Evolutionary conservation across 2,113 vertebrate species (phyloP).

Genomic region (Rhinopomastus cyanomelas): DNA sequence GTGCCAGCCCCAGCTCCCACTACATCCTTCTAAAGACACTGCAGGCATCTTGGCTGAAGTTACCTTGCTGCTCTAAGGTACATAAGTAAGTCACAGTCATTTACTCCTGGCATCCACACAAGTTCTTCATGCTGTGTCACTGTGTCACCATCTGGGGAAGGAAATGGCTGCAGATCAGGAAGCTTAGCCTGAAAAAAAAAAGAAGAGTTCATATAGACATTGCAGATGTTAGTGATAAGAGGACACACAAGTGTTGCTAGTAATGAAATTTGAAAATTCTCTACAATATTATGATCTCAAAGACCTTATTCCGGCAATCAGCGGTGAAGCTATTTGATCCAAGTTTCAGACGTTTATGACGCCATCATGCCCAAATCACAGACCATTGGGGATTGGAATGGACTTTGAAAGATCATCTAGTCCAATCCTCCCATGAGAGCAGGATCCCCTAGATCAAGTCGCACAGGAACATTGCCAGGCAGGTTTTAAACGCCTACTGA

Average conservation of each 20-base stretch:
- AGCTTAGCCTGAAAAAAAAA: conserved; percentile 88
- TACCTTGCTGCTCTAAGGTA: conserved; percentile 97
- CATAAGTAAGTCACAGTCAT: conserved; percentile 99
- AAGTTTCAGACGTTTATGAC: background rate
- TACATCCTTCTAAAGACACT: fast-evolving
- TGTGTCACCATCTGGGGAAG: conserved; percentile 86
- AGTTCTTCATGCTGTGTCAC: conserved; percentile 97
- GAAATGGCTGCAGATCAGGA: conserved; percentile 94
- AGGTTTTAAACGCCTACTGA: too few species aligned
- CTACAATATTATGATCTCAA: fast-evolving
- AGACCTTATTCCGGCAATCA: background rate
- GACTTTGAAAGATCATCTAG: too few species aligned
- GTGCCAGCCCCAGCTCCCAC: fast-evolving
- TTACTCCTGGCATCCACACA: conserved; percentile 98
- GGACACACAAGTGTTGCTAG: background rate
- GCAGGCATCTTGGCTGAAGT: background rate
- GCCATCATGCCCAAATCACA: background rate
- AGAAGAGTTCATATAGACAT: background rate
- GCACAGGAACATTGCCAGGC: too few species aligned
- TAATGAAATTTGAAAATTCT: fast-evolving
- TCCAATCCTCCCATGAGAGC: too few species aligned
- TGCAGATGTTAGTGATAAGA: fast-evolving
- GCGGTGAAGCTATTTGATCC: background rate
- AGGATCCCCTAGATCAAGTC: too few species aligned
- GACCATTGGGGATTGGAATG: too few species aligned